Conservation (phyloP, 1,140 invertebrate species). For the honey bee (Apis mellifera) region DNA sequence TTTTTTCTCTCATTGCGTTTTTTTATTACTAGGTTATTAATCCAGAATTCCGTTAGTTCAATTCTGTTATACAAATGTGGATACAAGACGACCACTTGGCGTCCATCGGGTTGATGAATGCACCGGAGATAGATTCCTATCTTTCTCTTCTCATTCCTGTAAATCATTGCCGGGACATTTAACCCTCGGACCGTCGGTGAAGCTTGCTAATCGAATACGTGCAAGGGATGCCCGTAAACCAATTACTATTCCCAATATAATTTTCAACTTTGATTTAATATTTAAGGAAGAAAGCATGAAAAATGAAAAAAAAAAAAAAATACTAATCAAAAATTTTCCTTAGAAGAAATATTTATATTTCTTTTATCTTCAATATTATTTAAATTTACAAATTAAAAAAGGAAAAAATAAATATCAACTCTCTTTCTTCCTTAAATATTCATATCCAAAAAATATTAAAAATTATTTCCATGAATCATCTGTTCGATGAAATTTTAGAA, state of each 20-base stretch:
- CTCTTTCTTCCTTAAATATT: not conserved
- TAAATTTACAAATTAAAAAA: too few species aligned
- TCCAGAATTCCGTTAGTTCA: not conserved
- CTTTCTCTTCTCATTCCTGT: slow-evolving; percentile 58
- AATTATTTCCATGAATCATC: not conserved
- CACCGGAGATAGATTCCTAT: slow-evolving; percentile 61
- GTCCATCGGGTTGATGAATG: slow-evolving; percentile 62
- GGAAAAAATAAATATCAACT: too few species aligned
- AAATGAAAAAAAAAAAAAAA: not conserved
- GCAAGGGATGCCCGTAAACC: slow-evolving; percentile 1
- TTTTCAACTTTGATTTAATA: not conserved
- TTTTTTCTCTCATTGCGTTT: too few species aligned
- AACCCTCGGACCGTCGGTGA: slow-evolving; percentile 53
- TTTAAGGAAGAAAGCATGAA: not conserved
- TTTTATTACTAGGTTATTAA: not conserved
- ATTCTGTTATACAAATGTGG: not conserved
- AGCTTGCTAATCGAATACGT: not conserved
- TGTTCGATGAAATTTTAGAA: not conserved
- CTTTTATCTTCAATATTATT: too few species aligned
- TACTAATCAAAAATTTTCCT: not conserved
- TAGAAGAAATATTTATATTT: too few species aligned
- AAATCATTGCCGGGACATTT: slow-evolving; percentile 74
- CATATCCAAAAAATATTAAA: not conserved
- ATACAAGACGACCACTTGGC: slow-evolving; percentile 23
- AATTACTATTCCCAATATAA: not conserved